These are phyloP conservation scores for Amphiprion percula DNA, from an alignment of 2,113 vertebrate genomes.

Conservation along the genomic window DNA sequence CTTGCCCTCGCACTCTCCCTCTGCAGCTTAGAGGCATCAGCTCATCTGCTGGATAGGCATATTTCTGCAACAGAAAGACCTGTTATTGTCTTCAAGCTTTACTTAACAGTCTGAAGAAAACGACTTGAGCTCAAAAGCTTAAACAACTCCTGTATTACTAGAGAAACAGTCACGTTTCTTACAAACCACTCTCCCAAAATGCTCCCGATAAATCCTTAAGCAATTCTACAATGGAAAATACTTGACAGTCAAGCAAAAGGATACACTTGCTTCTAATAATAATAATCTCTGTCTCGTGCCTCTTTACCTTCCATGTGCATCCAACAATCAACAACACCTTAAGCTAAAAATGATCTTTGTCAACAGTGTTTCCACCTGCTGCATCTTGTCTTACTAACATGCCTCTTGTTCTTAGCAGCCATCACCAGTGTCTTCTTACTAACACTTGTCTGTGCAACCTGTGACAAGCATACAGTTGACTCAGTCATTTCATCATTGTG, in stretches of 20 bases:
- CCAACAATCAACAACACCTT: background rate
- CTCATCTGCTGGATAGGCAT: constrained; percentile 88
- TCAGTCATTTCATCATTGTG: no score
- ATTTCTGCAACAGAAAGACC: constrained; percentile 77
- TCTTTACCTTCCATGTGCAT: background rate
- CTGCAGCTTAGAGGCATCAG: constrained; percentile 88
- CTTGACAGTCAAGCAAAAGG: background rate
- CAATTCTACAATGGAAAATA: background rate
- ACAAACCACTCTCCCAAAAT: background rate
- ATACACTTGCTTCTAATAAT: background rate
- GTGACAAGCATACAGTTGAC: no score
- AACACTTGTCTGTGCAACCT: background rate
- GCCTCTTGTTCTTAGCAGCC: no score
- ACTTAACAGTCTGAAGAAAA: background rate
- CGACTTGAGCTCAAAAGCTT: background rate
- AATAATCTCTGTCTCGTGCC: background rate
- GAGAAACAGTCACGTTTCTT: background rate
- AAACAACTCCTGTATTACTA: background rate
- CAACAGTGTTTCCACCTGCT: background rate
- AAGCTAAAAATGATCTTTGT: background rate
- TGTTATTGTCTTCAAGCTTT: background rate
- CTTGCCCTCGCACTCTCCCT: constrained; percentile 85
- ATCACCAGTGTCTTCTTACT: background rate
- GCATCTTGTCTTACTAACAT: background rate
- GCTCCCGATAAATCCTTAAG: background rate